Evolutionary conservation across 2,888 invertebrate species (phyloP), one percentile per base, ranked within the genome.

Genomic region (Dryococelus australis): DNA sequence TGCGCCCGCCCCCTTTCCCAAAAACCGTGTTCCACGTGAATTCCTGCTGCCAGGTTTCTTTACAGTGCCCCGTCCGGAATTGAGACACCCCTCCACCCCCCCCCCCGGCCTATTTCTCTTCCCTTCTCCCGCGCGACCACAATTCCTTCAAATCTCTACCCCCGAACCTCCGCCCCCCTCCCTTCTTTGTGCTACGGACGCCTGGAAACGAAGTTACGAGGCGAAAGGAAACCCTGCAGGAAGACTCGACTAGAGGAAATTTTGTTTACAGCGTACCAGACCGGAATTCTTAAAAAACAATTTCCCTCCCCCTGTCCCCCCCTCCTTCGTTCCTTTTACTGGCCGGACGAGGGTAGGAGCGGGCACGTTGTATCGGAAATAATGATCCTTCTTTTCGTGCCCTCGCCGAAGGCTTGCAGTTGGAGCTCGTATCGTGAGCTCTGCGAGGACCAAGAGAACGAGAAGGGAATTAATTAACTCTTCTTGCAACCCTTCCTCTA

Each of bases 171-270:
- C 65, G 65, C n/a, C 65, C 0, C 65, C 10, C 65, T 24, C 65
- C 65, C 65, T 3, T 0, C 65, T n/a, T 6, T 3, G 1, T 65
- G 47, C 47, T 47, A n/a, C 65, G 24, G 65, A 24, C 24, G 20
- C 65, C 65, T n/a, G 65, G 65, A 65, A 65, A 65, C 65, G n/a
- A 65, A 65, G 65, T 65, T 65, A 65, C 65, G 65, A 65, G 20
- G 24, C 65, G 65, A 65, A 65, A 65, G 65, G 65, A 65, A 65
- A 65, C 65, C 65, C 65, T 65, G 65, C 65, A 65, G 65, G 65
- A 65, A 65, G 4, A 65, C 65, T 65, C 65, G 65, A 65, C 65
- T n/a, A 24, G 65, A n/a, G 65, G n/a, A 65, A 65, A 65, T 65
- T 65, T 65, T 65, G 65, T 65, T 65, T 65, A 65, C 65, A 65